A percentile compares a stretch with the other conserved stretches of the same genome.
phyloP scores from a whole-genome alignment of 2,113 vertebrate genomes.

The Pelusios castaneus region DNA sequence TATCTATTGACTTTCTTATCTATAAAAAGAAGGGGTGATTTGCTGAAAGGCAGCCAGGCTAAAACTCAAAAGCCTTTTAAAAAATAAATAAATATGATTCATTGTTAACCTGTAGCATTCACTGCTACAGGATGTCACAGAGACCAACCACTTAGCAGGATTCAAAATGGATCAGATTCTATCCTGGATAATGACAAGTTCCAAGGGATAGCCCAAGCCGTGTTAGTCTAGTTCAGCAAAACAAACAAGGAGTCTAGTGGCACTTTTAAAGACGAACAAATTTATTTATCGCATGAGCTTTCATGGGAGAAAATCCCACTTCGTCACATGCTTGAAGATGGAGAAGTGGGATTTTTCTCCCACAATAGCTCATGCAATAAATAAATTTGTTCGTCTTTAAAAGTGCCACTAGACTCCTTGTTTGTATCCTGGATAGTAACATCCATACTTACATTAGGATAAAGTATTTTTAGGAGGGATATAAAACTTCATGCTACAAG shows the following conservation, averaged over 20 bases:
- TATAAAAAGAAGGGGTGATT: background rate
- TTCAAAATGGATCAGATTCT: conserved; percentile 22
- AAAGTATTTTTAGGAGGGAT: conserved; percentile 15
- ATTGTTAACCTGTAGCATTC: conserved; percentile 9
- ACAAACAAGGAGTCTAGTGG: too few species aligned
- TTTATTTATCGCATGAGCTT: too few species aligned
- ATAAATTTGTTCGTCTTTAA: too few species aligned
- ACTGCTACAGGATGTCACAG: background rate
- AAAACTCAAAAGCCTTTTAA: conserved; percentile 14
- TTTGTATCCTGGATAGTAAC: conserved; percentile 22
- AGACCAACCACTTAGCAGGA: conserved; percentile 3
- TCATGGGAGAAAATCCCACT: too few species aligned
- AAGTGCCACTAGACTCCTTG: too few species aligned
- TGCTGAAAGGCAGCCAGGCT: background rate
- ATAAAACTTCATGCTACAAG: background rate
- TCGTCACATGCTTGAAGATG: too few species aligned
- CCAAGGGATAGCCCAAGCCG: too few species aligned
- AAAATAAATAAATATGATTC: background rate
- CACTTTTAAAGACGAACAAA: too few species aligned
- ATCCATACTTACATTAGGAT: conserved; percentile 6
- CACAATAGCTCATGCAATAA: too few species aligned
- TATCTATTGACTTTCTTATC: background rate
- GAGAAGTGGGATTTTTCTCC: too few species aligned
- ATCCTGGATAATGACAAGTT: conserved; percentile 14
- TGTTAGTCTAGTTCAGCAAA: too few species aligned